These are phyloP conservation scores for Zapus hudsonius DNA, from an alignment of 2,113 vertebrate genomes.

Conservation along the genomic window DNA sequence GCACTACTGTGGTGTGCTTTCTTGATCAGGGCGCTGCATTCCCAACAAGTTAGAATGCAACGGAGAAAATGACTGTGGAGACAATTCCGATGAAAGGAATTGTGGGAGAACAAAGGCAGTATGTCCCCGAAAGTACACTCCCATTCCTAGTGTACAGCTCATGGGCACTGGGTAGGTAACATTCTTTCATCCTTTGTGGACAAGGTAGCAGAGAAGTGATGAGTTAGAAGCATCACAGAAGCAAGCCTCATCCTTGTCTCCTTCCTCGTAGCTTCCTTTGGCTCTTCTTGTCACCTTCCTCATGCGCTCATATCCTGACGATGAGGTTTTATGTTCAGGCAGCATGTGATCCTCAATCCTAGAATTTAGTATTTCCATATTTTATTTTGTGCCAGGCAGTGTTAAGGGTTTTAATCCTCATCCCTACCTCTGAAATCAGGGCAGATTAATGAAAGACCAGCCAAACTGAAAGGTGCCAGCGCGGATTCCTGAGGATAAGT, in stretches of 20 bases:
- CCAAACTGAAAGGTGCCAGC: neutral
- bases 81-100: slow-evolving; percentile 93
- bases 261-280: neutral
- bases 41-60: slow-evolving; percentile 89
- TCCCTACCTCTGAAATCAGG: neutral
- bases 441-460: neutral
- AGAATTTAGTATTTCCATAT: neutral
- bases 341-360: neutral
- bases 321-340: neutral
- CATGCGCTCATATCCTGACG: neutral
- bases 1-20: neutral
- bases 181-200: neutral
- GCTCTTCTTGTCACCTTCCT: neutral
- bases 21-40: slow-evolving; percentile 92
- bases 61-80: slow-evolving; percentile 94
- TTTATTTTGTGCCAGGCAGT: neutral
- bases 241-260: no score
- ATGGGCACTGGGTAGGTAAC: slow-evolving; percentile 91
- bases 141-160: slow-evolving; percentile 88
- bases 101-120: slow-evolving; percentile 83
- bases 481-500: neutral
- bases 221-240: neutral
- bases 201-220: neutral
- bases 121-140: slow-evolving; percentile 81
- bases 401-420: neutral